These are phyloP conservation scores for Passer domesticus DNA, from an alignment of 2,113 vertebrate species.

Conservation along the genomic window DNA sequence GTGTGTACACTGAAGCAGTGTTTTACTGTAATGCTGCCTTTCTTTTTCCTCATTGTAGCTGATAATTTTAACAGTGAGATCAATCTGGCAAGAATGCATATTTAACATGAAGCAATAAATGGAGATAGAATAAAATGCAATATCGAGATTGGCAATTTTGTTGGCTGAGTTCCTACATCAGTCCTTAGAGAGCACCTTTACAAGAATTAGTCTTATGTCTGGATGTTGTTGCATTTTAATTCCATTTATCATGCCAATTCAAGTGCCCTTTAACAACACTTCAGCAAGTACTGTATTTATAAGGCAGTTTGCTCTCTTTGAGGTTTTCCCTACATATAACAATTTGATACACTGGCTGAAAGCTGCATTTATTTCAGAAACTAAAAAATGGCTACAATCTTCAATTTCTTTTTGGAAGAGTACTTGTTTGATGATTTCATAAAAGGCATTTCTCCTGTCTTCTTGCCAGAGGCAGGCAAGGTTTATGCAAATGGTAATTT, in stretches of 20 bases:
- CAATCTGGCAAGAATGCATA: background rate
- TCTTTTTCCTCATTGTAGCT: background rate
- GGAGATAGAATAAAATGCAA: background rate
- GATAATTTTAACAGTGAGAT: background rate
- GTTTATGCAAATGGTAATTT: constrained; percentile 41
- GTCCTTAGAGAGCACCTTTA: background rate
- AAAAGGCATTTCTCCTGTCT: background rate
- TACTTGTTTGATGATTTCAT: constrained; percentile 30
- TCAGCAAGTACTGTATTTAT: constrained; percentile 1
- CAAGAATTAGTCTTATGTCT: background rate
- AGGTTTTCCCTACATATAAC: background rate
- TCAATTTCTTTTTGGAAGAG: constrained; percentile 30
- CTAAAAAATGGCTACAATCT: background rate
- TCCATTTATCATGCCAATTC: background rate
- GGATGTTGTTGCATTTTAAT: background rate
- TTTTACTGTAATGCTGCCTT: background rate
- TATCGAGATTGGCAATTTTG: rapidly evolving
- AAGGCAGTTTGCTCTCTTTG: background rate
- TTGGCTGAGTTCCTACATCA: background rate
- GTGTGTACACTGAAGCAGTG: background rate
- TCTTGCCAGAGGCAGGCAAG: constrained; percentile 27
- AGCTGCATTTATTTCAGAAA: constrained; percentile 16
- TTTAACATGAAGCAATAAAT: background rate
- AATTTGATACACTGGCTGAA: background rate
- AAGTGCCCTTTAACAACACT: constrained; percentile 22